These are phyloP conservation scores for Agrilus biguttatus DNA, from an alignment of 2,888 invertebrate genomes.

Conservation along the genomic window DNA sequence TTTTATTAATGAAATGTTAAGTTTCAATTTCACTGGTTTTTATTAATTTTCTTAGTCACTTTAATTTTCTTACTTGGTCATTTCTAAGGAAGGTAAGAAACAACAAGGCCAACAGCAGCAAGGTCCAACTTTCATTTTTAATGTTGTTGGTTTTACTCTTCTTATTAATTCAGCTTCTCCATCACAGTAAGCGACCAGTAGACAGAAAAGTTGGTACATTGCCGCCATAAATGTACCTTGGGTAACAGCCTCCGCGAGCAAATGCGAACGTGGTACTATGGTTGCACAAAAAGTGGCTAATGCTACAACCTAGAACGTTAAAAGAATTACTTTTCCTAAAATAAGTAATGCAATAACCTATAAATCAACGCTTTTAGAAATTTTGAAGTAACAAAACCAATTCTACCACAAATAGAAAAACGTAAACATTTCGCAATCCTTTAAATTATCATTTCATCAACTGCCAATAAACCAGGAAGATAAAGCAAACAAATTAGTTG, in stretches of 20 bases:
- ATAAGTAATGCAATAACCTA: too few species aligned
- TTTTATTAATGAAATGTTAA: too few species aligned
- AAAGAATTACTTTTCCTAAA: conserved; percentile 1
- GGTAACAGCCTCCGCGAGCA: conserved; percentile 52
- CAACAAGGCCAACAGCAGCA: conserved; percentile 66
- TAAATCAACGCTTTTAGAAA: neutral
- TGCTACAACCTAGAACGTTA: conserved; percentile 39
- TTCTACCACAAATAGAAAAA: neutral
- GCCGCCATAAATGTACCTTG: conserved; percentile 55
- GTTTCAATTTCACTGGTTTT: neutral
- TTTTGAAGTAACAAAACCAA: neutral
- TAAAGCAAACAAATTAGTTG: too few species aligned
- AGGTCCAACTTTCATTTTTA: conserved; percentile 49
- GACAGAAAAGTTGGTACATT: conserved; percentile 53
- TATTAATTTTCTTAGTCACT: neutral
- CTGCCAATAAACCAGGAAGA: too few species aligned
- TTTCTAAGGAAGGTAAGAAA: conserved; percentile 38
- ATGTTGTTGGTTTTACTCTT: conserved; percentile 38
- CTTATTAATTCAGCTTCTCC: conserved; percentile 44
- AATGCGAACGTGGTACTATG: conserved; percentile 46
- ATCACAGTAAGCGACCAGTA: conserved; percentile 50
- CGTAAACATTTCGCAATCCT: neutral
- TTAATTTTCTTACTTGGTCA: conserved; percentile 35
- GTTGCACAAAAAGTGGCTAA: conserved; percentile 41
- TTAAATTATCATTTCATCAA: neutral